Percentiles rank a stretch among this genome's conserved stretches.
phyloP scores from a whole-genome alignment of 2,797 vertebrate species.

The Parotocinclus haroldoi region DNA sequence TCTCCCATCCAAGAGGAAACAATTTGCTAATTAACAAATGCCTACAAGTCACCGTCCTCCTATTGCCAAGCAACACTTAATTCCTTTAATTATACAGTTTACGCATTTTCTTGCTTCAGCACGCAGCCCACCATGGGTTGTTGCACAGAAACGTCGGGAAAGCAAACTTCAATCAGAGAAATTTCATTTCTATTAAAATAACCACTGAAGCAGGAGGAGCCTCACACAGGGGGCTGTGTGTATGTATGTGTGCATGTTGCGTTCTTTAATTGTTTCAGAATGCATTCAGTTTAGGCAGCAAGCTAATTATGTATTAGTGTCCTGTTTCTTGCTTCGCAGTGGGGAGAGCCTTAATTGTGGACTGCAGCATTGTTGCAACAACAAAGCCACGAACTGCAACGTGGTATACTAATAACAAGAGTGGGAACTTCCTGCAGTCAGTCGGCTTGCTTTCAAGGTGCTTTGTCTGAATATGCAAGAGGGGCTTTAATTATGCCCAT shows the following conservation, averaged over 20 bases:
- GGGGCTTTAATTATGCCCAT: no score
- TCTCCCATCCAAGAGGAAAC: slow-evolving; percentile 30
- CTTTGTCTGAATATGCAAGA: no score
- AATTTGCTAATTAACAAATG: slow-evolving; percentile 53
- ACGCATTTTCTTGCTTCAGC: slow-evolving; percentile 61
- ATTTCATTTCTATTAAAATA: slow-evolving; percentile 58
- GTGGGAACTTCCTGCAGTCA: no score
- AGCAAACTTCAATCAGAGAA: slow-evolving; percentile 51
- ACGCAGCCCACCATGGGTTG: slow-evolving; percentile 44
- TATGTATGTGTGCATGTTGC: background rate
- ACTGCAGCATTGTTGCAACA: slow-evolving; percentile 46
- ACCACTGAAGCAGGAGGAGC: slow-evolving; percentile 53
- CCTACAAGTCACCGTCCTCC: slow-evolving; percentile 48
- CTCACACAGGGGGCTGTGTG: slow-evolving; percentile 34
- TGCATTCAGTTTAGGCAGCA: slow-evolving; percentile 46
- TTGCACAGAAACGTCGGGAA: slow-evolving; percentile 54
- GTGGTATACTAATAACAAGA: slow-evolving; percentile 44
- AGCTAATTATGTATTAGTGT: slow-evolving; percentile 51
- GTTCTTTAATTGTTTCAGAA: slow-evolving; percentile 18
- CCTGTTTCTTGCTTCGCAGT: slow-evolving; percentile 41
- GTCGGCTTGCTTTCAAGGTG: no score
- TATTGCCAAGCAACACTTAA: slow-evolving; percentile 52
- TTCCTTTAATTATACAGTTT: slow-evolving; percentile 65
- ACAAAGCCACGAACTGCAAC: slow-evolving; percentile 44
- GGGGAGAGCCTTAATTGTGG: slow-evolving; percentile 47